These are phyloP conservation scores for Bolborhynchus lineola DNA, from an alignment of 2,113 vertebrate species.

Conservation along the genomic window DNA sequence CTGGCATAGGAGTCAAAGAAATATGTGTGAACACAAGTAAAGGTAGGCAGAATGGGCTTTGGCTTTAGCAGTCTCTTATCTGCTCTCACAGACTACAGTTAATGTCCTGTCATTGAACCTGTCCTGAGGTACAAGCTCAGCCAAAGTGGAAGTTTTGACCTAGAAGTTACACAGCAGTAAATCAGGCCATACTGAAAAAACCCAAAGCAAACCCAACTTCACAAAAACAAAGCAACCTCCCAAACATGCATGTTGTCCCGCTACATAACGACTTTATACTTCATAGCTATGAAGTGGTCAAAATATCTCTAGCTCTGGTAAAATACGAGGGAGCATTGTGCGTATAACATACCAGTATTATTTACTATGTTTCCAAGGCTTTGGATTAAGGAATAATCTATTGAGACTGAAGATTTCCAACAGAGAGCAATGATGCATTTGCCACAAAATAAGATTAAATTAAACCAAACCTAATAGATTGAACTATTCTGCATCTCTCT, in stretches of 20 bases:
- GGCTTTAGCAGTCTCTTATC: not conserved
- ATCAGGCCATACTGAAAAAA: not conserved
- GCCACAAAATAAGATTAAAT: not conserved
- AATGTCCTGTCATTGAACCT: not conserved
- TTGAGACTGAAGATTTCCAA: not conserved
- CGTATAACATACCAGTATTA: not conserved
- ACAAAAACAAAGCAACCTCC: not conserved
- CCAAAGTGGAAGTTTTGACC: not conserved
- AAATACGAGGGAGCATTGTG: not conserved
- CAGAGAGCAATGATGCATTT: not conserved
- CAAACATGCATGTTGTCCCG: not conserved
- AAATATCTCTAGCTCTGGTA: not conserved
- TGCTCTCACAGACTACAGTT: not conserved
- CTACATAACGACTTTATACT: not conserved
- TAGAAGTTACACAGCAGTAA: not conserved
- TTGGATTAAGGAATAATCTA: not conserved
- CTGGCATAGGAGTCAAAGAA: not conserved
- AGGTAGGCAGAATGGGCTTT: not conserved
- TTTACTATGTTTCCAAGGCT: not conserved
- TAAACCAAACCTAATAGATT: not conserved
- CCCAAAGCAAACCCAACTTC: not conserved
- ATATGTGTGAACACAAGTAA: not conserved
- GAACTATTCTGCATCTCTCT: not conserved
- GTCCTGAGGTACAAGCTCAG: not conserved
- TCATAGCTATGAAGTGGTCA: not conserved